Conservation (phyloP, 1,140 invertebrate species). For the Dreissena rostriformis region DNA sequence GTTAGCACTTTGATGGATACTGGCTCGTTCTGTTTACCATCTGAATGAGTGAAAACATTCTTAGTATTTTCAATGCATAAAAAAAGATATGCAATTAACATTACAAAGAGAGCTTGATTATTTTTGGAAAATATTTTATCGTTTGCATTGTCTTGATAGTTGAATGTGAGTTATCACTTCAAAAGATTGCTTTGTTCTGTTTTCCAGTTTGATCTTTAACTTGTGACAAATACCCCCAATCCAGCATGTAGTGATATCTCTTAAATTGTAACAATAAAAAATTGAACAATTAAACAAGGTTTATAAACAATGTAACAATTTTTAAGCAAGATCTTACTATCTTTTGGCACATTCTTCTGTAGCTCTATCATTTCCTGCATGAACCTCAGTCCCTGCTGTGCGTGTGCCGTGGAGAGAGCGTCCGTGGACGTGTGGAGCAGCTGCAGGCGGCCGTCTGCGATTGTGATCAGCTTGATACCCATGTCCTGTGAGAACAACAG, state of each 20-base stretch:
- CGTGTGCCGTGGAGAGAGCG: slow-evolving; percentile 91
- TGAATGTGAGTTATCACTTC: too few relatives aligned
- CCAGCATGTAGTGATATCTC: too few relatives aligned
- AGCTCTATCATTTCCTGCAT: slow-evolving; percentile 99
- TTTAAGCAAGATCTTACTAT: slow-evolving; percentile 59
- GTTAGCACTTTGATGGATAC: slow-evolving; percentile 75
- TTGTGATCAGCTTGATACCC: slow-evolving; percentile 95
- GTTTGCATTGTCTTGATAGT: too few relatives aligned
- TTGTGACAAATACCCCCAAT: too few relatives aligned
- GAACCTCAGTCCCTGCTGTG: slow-evolving; percentile 95
- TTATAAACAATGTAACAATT: too few relatives aligned
- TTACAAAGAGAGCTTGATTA: too few relatives aligned
- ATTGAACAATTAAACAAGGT: too few relatives aligned
- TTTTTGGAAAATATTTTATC: too few relatives aligned
- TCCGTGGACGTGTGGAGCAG: slow-evolving; percentile 87
- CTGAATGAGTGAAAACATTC: neutral
- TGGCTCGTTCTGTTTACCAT: slow-evolving; percentile 73
- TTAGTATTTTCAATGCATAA: neutral
- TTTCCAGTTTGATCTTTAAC: too few relatives aligned
- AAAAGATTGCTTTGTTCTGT: too few relatives aligned
- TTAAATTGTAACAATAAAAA: too few relatives aligned
- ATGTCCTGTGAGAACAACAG: slow-evolving; percentile 84
- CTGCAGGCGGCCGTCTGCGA: slow-evolving; percentile 94
- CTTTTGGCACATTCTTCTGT: slow-evolving; percentile 86
- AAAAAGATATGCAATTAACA: too few relatives aligned